Evolutionary conservation across 2,797 vertebrate species (phyloP).

Genomic region (Chiroxiphia lanceolata): DNA sequence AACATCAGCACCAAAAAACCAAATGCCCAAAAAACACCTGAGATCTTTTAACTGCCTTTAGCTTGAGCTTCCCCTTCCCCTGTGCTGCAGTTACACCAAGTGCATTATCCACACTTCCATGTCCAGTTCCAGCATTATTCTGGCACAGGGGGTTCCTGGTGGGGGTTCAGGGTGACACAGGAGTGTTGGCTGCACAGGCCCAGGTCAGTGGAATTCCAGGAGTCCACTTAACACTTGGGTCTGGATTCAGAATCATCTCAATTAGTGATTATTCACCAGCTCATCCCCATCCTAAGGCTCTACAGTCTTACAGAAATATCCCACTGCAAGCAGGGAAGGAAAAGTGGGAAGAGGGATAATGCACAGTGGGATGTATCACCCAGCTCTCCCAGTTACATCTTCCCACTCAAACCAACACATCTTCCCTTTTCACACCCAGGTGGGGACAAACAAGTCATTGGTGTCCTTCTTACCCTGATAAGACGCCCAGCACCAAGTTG

Average conservation of each 20-base stretch:
- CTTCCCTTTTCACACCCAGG: background rate
- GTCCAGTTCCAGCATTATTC: background rate
- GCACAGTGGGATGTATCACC: background rate
- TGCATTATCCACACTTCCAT: background rate
- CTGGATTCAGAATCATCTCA: background rate
- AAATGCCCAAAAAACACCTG: background rate
- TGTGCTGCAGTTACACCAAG: background rate
- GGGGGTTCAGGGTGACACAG: background rate
- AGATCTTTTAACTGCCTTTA: background rate
- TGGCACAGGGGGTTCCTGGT: background rate
- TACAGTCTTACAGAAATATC: background rate
- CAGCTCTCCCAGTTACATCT: background rate
- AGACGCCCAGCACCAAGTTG: conserved; percentile 95
- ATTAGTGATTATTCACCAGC: background rate
- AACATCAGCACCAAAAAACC: rapidly evolving
- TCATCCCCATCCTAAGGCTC: background rate
- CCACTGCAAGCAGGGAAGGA: background rate
- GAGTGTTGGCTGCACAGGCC: background rate
- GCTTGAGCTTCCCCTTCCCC: background rate
- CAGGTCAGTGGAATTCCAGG: background rate
- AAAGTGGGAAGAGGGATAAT: background rate
- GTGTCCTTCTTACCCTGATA: conserved; percentile 79
- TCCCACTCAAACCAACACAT: background rate
- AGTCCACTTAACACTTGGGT: background rate
- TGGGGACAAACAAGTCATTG: background rate